Conservation (phyloP, 2,888 invertebrate genomes). For the Lacanobia oleracea region DNA sequence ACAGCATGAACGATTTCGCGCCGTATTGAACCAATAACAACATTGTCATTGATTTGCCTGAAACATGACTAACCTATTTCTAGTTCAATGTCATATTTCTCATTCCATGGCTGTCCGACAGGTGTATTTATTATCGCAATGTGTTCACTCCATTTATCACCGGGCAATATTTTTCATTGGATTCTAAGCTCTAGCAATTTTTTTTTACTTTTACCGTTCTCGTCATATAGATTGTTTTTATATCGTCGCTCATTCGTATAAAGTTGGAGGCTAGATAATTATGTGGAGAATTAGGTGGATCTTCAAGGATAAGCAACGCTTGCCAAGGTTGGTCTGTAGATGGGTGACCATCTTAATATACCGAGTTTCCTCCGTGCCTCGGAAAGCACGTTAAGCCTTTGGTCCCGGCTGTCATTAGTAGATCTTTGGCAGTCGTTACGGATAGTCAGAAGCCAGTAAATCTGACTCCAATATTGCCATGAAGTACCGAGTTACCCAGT, state of each 20-base stretch:
- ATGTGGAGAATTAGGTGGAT: no score
- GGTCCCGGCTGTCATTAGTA: no score
- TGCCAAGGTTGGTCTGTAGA: no score
- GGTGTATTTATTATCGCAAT: constrained; percentile 28
- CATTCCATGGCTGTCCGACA: neutral
- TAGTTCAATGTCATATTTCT: constrained; percentile 25
- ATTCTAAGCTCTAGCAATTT: constrained; percentile 2
- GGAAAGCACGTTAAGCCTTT: no score
- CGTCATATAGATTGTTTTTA: constrained; percentile 28
- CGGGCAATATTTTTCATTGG: neutral
- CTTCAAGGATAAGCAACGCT: no score
- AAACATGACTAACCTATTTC: constrained; percentile 40
- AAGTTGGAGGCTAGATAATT: no score
- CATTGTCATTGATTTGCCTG: constrained; percentile 11
- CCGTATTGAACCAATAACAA: constrained; percentile 9
- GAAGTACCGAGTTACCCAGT: no score
- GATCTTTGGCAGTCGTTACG: no score
- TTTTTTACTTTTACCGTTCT: constrained; percentile 7
- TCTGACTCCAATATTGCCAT: no score
- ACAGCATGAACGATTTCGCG: constrained; percentile 5
- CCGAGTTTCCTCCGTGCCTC: no score
- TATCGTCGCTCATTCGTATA: constrained; percentile 16
- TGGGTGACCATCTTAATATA: no score
- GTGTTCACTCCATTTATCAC: constrained; percentile 33
- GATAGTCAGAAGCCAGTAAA: no score